Evolutionary conservation across 2,797 vertebrate species (phyloP), one percentile per base, ranked within the genome.

Genomic region (Furcifer pardalis): DNA sequence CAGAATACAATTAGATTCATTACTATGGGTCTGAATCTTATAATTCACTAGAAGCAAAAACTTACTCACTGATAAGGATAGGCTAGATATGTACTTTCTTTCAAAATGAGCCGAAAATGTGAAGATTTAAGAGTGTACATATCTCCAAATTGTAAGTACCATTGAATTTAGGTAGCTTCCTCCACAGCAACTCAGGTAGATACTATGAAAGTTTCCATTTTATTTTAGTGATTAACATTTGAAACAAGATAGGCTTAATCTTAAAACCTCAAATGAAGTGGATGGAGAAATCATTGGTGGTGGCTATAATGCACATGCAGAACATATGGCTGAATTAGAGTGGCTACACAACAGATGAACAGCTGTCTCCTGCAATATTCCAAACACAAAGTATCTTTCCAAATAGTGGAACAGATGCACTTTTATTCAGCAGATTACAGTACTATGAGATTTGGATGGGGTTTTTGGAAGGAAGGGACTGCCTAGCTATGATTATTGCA

Each of bases 331-430:
- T 60, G 56, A 27, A 62, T 73, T 32, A 74, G 40, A 74, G 30
- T 44, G 10, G 21, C 12, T 74, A 27, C 17, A 44, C 3, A 89
- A 83, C 62, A 90, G 89, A 87, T 79, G 76, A 86, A 52, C 80
- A 65, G 3, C 89, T 32, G 87, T 85, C 62, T 80, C 23, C 86
- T 68, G 66, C 83, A 68, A 85, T 81, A 88, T 81, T 86, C 78
- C 52, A 59, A 63, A 90, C 82, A 75, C 69, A 89, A 91, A 78
- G n/a, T 76, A 78, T 40, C 65, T 84, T 71, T 86, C 86, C 86
- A 77, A 88, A 86, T 66, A 85, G 75, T 46, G 88, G 63, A 76
- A 82, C 71, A 86, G 42, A 63, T 86, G 86, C 82, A 86, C 32
- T 66, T 75, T 40, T 72, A 75, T 62, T 84, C 66, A 81, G 71